Percentiles rank a stretch among this genome's conserved stretches.
These are phyloP conservation scores for Mustela nigripes DNA, from an alignment of 2,113 vertebrate genomes.

Conservation along the genomic window DNA sequence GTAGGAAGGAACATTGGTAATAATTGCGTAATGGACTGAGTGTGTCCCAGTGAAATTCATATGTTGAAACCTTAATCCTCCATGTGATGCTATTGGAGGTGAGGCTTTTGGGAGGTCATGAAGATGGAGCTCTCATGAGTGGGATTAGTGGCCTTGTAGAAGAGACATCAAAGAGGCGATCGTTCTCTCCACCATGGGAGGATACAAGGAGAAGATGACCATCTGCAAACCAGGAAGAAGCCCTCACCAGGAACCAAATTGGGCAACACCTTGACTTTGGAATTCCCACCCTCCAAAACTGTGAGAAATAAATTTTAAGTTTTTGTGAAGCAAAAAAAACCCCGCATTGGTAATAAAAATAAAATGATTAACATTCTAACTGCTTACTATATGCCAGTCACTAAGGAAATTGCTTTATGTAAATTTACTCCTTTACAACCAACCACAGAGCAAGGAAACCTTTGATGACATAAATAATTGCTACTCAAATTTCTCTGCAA, in stretches of 20 bases:
- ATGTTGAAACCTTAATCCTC: not conserved
- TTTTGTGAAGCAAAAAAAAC: not conserved
- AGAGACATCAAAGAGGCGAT: not conserved
- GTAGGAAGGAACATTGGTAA: not conserved
- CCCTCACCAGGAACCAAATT: not conserved
- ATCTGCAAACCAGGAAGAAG: not conserved
- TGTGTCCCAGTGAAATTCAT: not conserved
- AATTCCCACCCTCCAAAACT: not conserved
- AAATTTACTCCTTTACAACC: not conserved
- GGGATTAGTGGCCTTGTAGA: not conserved
- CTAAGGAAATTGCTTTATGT: not conserved
- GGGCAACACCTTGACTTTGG: not conserved
- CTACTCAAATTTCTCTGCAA: slow-evolving; percentile 18
- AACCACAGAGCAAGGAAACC: not conserved
- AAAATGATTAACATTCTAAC: not conserved
- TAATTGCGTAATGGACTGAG: not conserved
- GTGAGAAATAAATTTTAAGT: not conserved
- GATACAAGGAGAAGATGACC: not conserved
- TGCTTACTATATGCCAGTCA: not conserved
- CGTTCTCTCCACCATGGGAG: not conserved
- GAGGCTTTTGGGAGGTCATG: not conserved
- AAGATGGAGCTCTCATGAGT: not conserved
- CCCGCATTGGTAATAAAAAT: not conserved
- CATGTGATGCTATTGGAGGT: not conserved
- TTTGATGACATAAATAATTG: not conserved